Percentiles rank a stretch among this genome's conserved stretches.
Conservation (phyloP, 37 sponge, comb jelly and placozoan genomes). For the Bolinopsis microptera region DNA sequence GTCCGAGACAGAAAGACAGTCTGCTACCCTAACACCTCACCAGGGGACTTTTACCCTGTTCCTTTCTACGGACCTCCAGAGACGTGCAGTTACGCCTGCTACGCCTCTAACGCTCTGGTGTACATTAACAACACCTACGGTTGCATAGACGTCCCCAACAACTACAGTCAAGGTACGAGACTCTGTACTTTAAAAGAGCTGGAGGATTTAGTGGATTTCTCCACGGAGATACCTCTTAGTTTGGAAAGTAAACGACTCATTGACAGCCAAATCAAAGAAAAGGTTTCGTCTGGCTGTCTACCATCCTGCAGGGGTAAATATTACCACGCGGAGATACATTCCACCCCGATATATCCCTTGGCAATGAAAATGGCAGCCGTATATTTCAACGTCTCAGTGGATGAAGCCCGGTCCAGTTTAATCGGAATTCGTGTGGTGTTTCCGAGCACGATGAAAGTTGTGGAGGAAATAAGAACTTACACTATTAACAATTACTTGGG, state of each 20-base stretch:
- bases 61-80: constrained; percentile 6
- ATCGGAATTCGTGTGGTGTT: neutral
- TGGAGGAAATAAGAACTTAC: neutral
- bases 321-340: neutral
- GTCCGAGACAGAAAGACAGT: neutral
- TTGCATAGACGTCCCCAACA: constrained; percentile 4
- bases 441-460: neutral
- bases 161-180: neutral
- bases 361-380: neutral
- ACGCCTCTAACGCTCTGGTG: neutral
- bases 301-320: neutral
- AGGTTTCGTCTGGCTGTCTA: neutral
- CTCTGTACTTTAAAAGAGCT: neutral
- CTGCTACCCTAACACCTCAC: neutral
- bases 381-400: neutral
- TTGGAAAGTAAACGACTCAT: neutral
- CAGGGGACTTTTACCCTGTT: constrained; percentile 1
- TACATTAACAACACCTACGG: neutral
- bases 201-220: neutral
- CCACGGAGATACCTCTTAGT: neutral
- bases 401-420: neutral
- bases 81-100: neutral
- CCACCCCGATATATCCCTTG: neutral
- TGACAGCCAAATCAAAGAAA: neutral
- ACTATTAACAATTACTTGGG: neutral